These are phyloP conservation scores for Limnothrissa miodon DNA, from an alignment of 2,113 vertebrate species.

Conservation along the genomic window DNA sequence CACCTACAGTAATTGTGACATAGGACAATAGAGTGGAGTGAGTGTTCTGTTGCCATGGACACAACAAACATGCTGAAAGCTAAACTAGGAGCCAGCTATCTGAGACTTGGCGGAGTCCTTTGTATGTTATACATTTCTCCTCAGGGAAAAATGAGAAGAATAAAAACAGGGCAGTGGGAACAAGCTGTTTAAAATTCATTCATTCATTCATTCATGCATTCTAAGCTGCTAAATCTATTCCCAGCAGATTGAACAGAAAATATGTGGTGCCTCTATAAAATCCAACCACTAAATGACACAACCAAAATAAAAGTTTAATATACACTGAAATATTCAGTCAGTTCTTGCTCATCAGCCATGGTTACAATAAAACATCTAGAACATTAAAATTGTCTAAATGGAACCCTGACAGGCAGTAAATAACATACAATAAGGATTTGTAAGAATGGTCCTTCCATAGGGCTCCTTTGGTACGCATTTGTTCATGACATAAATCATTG, in stretches of 20 bases:
- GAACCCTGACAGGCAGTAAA: neutral
- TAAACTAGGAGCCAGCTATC: constrained; percentile 34
- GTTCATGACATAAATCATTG: neutral
- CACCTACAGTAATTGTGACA: constrained; percentile 39
- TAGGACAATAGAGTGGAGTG: constrained; percentile 35
- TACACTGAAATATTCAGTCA: neutral
- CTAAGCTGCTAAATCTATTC: neutral
- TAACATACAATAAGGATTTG: neutral
- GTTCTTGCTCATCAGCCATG: neutral
- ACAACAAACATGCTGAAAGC: constrained; percentile 58
- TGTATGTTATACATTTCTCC: constrained; percentile 35
- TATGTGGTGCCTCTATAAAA: neutral
- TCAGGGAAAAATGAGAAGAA: constrained; percentile 22
- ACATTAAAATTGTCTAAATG: neutral
- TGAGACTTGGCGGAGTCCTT: neutral
- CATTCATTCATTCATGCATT: neutral
- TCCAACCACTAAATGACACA: neutral
- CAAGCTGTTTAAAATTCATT: neutral
- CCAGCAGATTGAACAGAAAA: neutral
- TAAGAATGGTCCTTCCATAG: neutral
- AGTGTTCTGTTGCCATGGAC: constrained; percentile 69
- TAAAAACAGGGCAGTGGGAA: neutral
- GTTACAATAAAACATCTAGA: neutral
- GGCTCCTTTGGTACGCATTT: neutral
- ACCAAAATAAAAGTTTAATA: constrained; percentile 3